Percentiles rank a stretch among this genome's conserved stretches.
phyloP scores from a whole-genome alignment of 2,797 vertebrate species.

The Gymnodraco acuticeps region DNA sequence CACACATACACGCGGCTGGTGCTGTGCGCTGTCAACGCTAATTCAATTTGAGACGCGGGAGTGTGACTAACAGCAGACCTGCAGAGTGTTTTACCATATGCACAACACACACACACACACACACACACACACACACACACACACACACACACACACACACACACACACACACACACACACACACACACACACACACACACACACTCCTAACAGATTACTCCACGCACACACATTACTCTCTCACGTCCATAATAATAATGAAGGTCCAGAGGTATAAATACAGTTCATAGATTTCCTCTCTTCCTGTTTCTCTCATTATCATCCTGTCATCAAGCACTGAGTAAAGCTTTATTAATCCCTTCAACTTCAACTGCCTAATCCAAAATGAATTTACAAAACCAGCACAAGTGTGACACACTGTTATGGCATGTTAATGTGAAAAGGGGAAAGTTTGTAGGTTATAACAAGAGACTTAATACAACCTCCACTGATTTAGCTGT shows the following conservation, averaged over 20 bases:
- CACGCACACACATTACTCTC: slow-evolving; percentile 24
- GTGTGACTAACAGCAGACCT: slow-evolving; percentile 89
- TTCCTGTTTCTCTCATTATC: slow-evolving; percentile 43
- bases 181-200: slow-evolving; percentile 50
- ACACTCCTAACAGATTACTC: slow-evolving; percentile 18
- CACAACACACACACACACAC: slow-evolving; percentile 60
- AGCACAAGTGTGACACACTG: background rate
- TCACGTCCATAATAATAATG: slow-evolving; percentile 36
- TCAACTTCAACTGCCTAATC: background rate
- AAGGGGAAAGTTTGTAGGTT: background rate
- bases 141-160: slow-evolving; percentile 25
- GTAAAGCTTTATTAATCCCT: slow-evolving; percentile 49
- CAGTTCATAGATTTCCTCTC: slow-evolving; percentile 27
- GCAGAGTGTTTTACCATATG: slow-evolving; percentile 92
- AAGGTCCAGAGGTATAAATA: slow-evolving; percentile 50
- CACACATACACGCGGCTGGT: slow-evolving; percentile 84
- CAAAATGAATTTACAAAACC: slow-evolving; percentile 1
- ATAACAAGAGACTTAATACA: background rate
- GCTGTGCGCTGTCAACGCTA: slow-evolving; percentile 91
- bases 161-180: slow-evolving; percentile 24
- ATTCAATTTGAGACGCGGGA: slow-evolving; percentile 93
- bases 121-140: slow-evolving; percentile 23
- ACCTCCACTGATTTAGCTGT: background rate
- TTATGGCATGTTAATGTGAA: background rate
- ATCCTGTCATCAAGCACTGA: slow-evolving; percentile 52